phyloP scores from a whole-genome alignment of 2,113 vertebrate genomes.

The Chionodraco myersi region DNA sequence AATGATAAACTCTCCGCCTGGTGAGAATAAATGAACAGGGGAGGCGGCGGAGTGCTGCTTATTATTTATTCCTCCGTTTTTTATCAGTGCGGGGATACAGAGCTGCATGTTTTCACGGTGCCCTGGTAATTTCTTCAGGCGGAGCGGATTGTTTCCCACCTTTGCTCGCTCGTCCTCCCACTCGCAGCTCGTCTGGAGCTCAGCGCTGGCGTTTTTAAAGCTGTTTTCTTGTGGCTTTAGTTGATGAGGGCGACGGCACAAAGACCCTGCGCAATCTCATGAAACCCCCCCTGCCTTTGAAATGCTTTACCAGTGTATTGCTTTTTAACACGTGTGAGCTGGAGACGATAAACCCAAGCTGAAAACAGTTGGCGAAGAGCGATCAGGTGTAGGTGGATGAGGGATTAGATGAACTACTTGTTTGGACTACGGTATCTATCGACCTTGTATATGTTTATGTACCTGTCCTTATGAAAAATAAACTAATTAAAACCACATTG shows the following conservation, averaged over 20 bases:
- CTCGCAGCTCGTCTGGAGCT: constrained; percentile 52
- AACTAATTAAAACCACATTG: background rate
- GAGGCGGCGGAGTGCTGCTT: constrained; percentile 26
- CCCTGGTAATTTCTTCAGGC: constrained; percentile 58
- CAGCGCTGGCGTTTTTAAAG: constrained; percentile 47
- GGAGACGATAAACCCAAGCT: background rate
- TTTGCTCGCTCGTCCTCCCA: constrained; percentile 66
- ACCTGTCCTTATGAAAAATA: background rate
- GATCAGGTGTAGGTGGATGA: background rate
- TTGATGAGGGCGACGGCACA: constrained; percentile 49
- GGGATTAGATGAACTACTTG: background rate
- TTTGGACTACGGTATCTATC: background rate
- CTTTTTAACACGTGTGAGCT: constrained; percentile 27
- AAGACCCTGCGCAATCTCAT: constrained; percentile 59
- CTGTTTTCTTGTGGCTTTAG: constrained; percentile 62
- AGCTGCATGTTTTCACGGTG: constrained; percentile 57
- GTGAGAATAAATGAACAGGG: constrained; percentile 46
- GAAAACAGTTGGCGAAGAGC: background rate
- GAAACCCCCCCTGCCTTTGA: constrained; percentile 29
- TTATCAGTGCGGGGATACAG: constrained; percentile 40
- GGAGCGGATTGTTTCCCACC: constrained; percentile 63
- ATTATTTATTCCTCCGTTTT: constrained; percentile 51
- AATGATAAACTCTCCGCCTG: constrained; percentile 58
- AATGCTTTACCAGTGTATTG: constrained; percentile 23
- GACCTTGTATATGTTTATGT: background rate